phyloP scores from a whole-genome alignment of 1,140 invertebrate genomes.

The Drosophila bocqueti region DNA sequence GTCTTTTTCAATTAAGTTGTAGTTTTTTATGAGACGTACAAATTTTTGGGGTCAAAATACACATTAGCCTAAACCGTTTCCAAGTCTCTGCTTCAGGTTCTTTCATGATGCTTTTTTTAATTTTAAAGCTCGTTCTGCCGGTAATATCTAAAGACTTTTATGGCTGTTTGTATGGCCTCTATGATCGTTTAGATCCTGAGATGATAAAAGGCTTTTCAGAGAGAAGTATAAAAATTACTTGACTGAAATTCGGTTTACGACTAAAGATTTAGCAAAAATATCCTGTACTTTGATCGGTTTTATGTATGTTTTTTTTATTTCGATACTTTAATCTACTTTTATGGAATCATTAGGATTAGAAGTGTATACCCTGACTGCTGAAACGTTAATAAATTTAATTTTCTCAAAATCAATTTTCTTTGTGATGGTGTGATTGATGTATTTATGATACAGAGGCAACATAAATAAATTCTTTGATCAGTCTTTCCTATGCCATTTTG shows the following conservation, averaged over 20 bases:
- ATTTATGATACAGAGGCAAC: background rate
- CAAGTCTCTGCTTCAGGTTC: background rate
- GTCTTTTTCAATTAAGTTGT: background rate
- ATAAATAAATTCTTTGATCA: too few relatives aligned
- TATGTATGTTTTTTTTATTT: background rate
- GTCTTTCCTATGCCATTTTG: background rate
- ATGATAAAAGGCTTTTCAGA: conserved; percentile 7
- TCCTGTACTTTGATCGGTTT: conserved; percentile 6
- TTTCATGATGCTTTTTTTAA: conserved; percentile 10
- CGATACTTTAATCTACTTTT: background rate
- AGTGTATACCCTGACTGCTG: background rate
- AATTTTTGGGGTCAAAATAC: conserved; percentile 5
- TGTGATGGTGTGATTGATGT: background rate
- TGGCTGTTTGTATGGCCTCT: background rate
- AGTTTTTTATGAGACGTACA: background rate
- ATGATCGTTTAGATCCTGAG: conserved; percentile 6
- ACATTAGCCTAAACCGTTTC: conserved; percentile 19
- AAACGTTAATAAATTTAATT: background rate
- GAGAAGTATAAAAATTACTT: background rate
- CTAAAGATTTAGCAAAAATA: background rate
- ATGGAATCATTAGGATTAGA: too few relatives aligned
- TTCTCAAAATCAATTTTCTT: background rate
- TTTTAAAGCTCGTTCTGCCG: conserved; percentile 13
- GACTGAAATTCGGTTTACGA: conserved; percentile 1
- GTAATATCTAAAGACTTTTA: conserved; percentile 8